Conservation (phyloP, 2,888 invertebrate species). For the Synergus japonicus region DNA sequence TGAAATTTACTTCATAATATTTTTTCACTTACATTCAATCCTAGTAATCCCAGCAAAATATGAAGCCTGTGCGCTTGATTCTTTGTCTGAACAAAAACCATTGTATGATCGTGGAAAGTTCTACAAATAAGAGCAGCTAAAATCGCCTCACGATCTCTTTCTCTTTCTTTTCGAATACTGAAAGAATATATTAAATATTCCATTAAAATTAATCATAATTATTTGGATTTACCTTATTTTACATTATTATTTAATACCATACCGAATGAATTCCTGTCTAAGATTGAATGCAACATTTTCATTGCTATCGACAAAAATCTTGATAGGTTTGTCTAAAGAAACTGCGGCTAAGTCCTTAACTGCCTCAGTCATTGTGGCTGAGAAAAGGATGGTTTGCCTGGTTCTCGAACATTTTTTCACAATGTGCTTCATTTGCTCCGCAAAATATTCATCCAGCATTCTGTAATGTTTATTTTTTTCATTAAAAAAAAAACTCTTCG, state of each 20-base stretch:
- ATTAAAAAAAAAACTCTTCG: too few relatives aligned
- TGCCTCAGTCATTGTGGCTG: constrained; percentile 99
- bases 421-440: constrained; percentile 99
- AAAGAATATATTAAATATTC: constrained; percentile 29
- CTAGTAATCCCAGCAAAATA: constrained; percentile 92
- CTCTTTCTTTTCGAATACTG: constrained; percentile 91
- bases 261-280: constrained; percentile 96
- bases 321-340: constrained; percentile 94
- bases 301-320: constrained; percentile 97
- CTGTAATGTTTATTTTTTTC: constrained; percentile 76
- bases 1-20: constrained; percentile 34
- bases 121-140: constrained; percentile 89
- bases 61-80: constrained; percentile 96
- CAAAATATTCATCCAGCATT: constrained; percentile 99
- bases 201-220: background rate
- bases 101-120: constrained; percentile 93
- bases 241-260: constrained; percentile 43
- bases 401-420: constrained; percentile 93
- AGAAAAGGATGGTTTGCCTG: constrained; percentile 97
- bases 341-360: constrained; percentile 96
- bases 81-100: constrained; percentile 98
- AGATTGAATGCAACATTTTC: constrained; percentile 97
- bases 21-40: constrained; percentile 84
- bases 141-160: constrained; percentile 95
- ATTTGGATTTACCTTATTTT: background rate